A percentile compares a stretch with the other conserved stretches of the same genome.
phyloP scores from a whole-genome alignment of 2,797 vertebrate species.

The Tolypeutes matacus region DNA sequence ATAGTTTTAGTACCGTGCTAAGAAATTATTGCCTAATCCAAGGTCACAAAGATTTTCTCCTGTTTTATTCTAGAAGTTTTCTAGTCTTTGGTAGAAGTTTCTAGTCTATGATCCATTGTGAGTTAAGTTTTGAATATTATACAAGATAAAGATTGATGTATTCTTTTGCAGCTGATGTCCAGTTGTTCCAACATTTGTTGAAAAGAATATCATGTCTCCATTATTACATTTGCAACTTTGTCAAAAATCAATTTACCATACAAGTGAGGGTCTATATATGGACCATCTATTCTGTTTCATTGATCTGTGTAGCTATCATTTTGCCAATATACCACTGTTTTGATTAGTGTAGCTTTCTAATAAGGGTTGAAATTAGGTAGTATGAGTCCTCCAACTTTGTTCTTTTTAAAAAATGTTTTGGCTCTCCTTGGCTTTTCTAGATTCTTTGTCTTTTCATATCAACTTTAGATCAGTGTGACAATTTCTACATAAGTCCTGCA shows the following conservation, averaged over 20 bases:
- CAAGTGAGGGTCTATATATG: too few species aligned
- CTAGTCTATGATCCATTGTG: background rate
- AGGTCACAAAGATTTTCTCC: background rate
- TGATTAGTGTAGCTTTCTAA: background rate
- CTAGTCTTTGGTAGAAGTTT: background rate
- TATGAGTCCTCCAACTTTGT: background rate
- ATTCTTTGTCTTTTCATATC: background rate
- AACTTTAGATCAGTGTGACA: conserved; percentile 11
- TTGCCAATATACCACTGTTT: background rate
- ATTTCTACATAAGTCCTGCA: background rate
- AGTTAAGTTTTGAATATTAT: background rate
- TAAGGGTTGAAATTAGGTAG: background rate
- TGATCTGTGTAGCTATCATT: background rate
- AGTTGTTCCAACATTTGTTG: background rate
- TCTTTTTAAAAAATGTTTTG: background rate
- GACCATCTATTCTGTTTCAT: background rate
- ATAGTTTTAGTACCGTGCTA: background rate
- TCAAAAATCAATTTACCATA: background rate
- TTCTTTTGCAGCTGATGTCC: background rate
- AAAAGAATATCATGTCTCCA: background rate
- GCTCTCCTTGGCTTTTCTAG: background rate
- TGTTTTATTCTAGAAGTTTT: background rate
- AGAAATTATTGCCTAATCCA: background rate
- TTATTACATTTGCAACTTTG: background rate
- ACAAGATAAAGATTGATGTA: background rate